Evolutionary conservation across 2,113 vertebrate species (phyloP), one percentile per base, ranked within the genome.

Genomic region (Monopterus albus): DNA sequence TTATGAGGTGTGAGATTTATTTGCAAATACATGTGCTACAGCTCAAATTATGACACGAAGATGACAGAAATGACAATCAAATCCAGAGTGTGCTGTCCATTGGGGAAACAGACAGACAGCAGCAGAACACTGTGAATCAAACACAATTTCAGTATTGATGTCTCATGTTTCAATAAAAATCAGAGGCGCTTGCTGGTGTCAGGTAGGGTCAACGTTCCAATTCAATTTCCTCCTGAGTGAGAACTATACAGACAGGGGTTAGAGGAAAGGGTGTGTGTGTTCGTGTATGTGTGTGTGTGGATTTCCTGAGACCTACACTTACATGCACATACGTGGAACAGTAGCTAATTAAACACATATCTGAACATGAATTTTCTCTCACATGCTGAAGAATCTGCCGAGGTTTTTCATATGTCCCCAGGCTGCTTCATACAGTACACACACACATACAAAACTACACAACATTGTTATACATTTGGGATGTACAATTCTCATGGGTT

Each of bases 161-260:
- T 63, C 81, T 85, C 79, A 80, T 67, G 87, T 90, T 89, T 87
- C 83, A 81, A 91, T 89, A 86, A 86, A 89, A 91, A 89, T 91
- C 88, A 85, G 89, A 88, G 88, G 82, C 55, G 83, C 90, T 86
- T 79, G 86, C 73, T 78, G 40, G 74, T 89, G 87, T 91, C 87
- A 87, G 81, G 50, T 55, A 25, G 80, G 88, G 90, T 91, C 88
- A 89, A 70, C 79, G 49, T 79, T 79, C 63, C 90, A 81, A 89
- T 90, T 90, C 81, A 90, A 85, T 91, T 88, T 91, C 79, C 84
- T 87, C 60, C 71, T 50, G 81, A 64, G 86, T 73, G 72, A 60
- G 43, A 77, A 85, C 70, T 60, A n/a, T 70, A 66, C 43, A 29
- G 75, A 46, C 61, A 29, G 45, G 20, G 71, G 78, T 70, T 60